phyloP scores from a whole-genome alignment of 2,113 vertebrate genomes.

The Hydropotes inermis region DNA sequence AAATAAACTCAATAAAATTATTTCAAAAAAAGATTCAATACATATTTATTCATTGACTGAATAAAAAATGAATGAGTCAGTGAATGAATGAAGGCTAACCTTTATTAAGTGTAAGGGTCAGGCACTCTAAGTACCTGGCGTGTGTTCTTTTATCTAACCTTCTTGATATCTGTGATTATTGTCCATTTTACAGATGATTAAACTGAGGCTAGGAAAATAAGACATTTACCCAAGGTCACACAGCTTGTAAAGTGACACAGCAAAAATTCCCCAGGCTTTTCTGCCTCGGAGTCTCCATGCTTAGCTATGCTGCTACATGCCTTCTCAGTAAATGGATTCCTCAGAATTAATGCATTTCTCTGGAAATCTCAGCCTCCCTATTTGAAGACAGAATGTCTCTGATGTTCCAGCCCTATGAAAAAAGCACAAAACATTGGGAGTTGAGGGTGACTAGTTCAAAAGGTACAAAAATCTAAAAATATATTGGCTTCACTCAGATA shows the following conservation, averaged over 20 bases:
- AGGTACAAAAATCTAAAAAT: conserved; percentile 79
- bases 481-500: conserved; percentile 78
- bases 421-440: conserved; percentile 24
- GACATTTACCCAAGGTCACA: not conserved
- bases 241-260: conserved; percentile 24
- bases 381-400: conserved; percentile 44
- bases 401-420: conserved; percentile 39
- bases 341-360: conserved; percentile 54
- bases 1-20: not conserved
- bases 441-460: conserved; percentile 68
- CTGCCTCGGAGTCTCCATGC: not conserved
- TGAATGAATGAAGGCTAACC: not conserved
- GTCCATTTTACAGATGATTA: conserved; percentile 29
- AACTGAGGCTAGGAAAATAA: conserved; percentile 36
- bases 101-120: not conserved
- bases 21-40: not conserved
- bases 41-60: conserved; percentile 4
- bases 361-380: conserved; percentile 61
- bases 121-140: not conserved
- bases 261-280: not conserved
- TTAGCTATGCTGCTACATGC: not conserved
- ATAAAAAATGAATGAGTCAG: not conserved
- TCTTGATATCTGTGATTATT: not conserved
- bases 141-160: not conserved
- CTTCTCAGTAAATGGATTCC: conserved; percentile 28